These are phyloP conservation scores for Timema podura DNA, from an alignment of 2,888 invertebrate genomes.

Conservation along the genomic window DNA sequence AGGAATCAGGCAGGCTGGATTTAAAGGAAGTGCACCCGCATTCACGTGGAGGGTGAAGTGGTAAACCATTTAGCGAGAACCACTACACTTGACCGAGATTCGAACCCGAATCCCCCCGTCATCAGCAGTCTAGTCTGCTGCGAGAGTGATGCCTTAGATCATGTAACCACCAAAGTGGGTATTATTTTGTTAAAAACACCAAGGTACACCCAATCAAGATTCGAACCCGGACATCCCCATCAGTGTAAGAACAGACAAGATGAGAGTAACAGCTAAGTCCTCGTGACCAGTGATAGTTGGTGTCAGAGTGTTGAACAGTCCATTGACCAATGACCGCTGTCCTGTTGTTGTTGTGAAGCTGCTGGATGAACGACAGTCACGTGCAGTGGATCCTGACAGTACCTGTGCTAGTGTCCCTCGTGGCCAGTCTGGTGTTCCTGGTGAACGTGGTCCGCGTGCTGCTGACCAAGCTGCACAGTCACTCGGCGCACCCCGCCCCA, in stretches of 20 bases:
- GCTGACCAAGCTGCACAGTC: conserved; percentile 59
- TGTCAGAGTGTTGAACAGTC: neutral
- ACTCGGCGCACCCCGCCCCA: conserved; percentile 57
- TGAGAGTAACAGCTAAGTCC: neutral
- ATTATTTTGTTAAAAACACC: too few species aligned
- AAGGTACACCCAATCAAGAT: too few species aligned
- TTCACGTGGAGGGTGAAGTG: too few species aligned
- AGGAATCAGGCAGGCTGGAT: too few species aligned
- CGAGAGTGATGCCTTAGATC: too few species aligned
- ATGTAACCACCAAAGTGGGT: too few species aligned
- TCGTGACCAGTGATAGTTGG: neutral
- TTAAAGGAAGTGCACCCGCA: too few species aligned
- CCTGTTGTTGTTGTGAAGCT: conserved; percentile 46
- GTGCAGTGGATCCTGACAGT: conserved; percentile 60
- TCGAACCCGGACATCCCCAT: too few species aligned
- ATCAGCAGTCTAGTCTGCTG: too few species aligned
- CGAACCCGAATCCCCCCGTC: too few species aligned
- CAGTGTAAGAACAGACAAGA: neutral
- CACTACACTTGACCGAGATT: too few species aligned
- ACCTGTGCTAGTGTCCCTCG: conserved; percentile 57
- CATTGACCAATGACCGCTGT: neutral
- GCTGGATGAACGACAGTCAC: conserved; percentile 63
- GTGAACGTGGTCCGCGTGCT: conserved; percentile 63
- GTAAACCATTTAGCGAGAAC: too few species aligned
- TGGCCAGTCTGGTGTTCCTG: conserved; percentile 59